A percentile compares a stretch with the other conserved stretches of the same genome.
Conservation (phyloP, 2,113 vertebrate genomes). For the Myrmophylax atrothorax region DNA sequence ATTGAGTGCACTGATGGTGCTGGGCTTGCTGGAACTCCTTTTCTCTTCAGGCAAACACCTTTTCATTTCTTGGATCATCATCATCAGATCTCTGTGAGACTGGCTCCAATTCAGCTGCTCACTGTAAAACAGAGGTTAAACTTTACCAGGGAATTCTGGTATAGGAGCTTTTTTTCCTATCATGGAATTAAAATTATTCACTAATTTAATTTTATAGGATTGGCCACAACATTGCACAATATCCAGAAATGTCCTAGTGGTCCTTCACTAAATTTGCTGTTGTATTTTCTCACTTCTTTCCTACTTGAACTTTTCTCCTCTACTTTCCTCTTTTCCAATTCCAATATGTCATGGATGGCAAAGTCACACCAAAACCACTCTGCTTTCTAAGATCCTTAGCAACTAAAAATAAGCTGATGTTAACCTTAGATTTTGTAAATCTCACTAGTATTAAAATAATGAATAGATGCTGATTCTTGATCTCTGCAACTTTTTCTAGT, state of each 20-base stretch:
- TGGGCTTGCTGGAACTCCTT: conserved; percentile 78
- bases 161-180: not conserved
- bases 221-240: not conserved
- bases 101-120: conserved; percentile 62
- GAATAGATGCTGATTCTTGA: not conserved
- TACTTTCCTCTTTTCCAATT: not conserved
- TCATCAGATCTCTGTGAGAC: conserved; percentile 76
- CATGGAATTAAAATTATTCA: not conserved
- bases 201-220: not conserved
- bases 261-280: not conserved
- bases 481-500: accelerated
- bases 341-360: not conserved
- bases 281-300: not conserved
- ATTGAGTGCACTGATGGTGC: conserved; percentile 83
- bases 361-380: not conserved
- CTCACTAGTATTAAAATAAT: not conserved
- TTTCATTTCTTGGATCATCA: conserved; percentile 88
- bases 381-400: not conserved
- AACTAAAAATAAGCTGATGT: not conserved
- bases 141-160: not conserved
- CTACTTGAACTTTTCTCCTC: not conserved
- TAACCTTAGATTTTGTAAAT: not conserved
- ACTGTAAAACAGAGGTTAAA: not conserved
- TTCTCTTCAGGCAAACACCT: conserved; percentile 82
- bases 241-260: not conserved